Percentiles rank a stretch among this genome's conserved stretches.
Conservation (phyloP, 1,140 invertebrate genomes). For the Thaumetopoea pityocampa region DNA sequence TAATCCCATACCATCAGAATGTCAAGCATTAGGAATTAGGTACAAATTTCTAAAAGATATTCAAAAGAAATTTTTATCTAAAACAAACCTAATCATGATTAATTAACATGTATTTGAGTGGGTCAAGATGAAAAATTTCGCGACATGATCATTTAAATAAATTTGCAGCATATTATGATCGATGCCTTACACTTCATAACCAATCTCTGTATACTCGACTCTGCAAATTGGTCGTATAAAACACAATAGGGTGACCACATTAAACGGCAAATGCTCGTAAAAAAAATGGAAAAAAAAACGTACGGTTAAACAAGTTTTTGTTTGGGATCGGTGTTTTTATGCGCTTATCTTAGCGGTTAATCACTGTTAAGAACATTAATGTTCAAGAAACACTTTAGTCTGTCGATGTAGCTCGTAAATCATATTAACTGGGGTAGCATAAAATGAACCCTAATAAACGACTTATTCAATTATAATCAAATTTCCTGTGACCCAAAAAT, state of each 20-base stretch:
- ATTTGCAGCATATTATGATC: too few species aligned
- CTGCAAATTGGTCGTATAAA: constrained; percentile 7
- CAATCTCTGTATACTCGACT: constrained; percentile 1
- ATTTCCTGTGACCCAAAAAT: constrained; percentile 7
- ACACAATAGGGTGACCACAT: constrained; percentile 10
- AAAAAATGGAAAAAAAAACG: constrained; percentile 17
- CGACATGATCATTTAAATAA: too few species aligned
- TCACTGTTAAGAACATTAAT: constrained; percentile 44
- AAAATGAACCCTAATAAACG: constrained; percentile 17
- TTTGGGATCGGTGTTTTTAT: constrained; percentile 39
- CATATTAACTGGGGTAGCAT: constrained; percentile 25
- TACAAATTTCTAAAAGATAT: too few species aligned
- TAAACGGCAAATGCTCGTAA: constrained; percentile 8
- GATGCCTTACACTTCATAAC: too few species aligned
- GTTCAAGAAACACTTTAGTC: constrained; percentile 27
- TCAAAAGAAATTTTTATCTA: too few species aligned
- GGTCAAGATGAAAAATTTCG: too few species aligned
- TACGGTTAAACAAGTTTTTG: constrained; percentile 21
- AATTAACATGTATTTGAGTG: too few species aligned
- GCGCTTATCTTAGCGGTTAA: constrained; percentile 34
- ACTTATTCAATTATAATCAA: constrained; percentile 14
- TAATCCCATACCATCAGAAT: too few species aligned
- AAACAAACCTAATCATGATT: too few species aligned
- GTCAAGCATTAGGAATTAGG: too few species aligned
- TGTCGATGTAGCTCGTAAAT: constrained; percentile 28